Conservation (phyloP, 2,113 vertebrate species). For the Hucho hucho region DNA sequence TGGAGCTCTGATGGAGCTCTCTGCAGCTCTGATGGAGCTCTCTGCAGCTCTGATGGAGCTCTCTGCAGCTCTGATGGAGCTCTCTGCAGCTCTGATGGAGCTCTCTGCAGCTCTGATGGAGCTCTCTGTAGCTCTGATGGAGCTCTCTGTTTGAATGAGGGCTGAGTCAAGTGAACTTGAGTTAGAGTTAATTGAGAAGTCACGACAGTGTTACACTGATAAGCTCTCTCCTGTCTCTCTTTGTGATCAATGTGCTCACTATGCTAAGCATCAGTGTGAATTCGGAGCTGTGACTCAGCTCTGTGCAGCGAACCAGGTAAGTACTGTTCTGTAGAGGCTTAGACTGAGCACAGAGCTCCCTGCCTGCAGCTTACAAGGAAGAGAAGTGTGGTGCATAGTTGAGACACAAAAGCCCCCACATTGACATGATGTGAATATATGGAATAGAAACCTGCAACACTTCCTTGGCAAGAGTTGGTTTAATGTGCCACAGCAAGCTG, state of each 20-base stretch:
- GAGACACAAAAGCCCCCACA: slow-evolving; percentile 5
- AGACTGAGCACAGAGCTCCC: slow-evolving; percentile 3
- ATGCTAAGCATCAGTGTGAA: slow-evolving; percentile 10
- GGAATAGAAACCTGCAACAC: not conserved
- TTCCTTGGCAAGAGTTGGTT: not conserved
- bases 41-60: too few relatives aligned
- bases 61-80: too few relatives aligned
- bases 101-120: too few relatives aligned
- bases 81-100: too few relatives aligned
- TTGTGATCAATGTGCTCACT: not conserved
- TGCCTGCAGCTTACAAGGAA: slow-evolving; percentile 6
- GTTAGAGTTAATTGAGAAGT: not conserved
- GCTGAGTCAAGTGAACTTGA: too few relatives aligned
- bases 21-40: too few relatives aligned
- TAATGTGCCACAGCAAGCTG: slow-evolving; percentile 22
- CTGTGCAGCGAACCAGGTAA: slow-evolving; percentile 4
- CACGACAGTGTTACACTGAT: not conserved
- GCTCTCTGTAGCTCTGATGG: too few relatives aligned
- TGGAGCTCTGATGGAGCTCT: too few relatives aligned
- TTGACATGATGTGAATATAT: not conserved
- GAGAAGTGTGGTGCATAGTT: not conserved
- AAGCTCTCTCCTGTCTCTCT: not conserved
- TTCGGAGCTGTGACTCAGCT: not conserved
- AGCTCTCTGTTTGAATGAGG: not conserved
- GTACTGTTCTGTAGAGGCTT: not conserved